Evolutionary conservation across 2,888 invertebrate genomes (phyloP), one percentile per base, ranked within the genome.

Genomic region (Acronicta aceris): DNA sequence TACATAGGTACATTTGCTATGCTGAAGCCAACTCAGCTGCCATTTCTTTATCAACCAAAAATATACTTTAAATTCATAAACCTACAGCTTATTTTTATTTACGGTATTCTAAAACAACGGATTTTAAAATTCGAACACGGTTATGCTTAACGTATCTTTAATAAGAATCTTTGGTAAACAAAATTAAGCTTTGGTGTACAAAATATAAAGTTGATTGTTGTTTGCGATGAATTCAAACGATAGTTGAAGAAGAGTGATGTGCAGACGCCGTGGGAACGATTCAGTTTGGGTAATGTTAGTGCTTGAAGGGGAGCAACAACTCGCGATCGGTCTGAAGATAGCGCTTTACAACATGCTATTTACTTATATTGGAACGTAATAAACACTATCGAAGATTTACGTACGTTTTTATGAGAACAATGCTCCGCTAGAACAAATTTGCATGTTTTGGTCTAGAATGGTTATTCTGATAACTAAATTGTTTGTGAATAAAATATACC

Each of bases 251-350:
- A 81, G 85, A 86, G 86, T 89, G 91, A 91, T 89, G 89, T 87
- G 84, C 85, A 81, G 83, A 86, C 79, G 82, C 84, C 93, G 93
- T 93, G 93, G 93, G 93, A 93, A 93, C 89, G 82, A 84, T 87
- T 83, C 82, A 81, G 88, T 88, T 89, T 85, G 79, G 85, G 89
- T 88, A 90, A 86, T 71, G 72, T 74, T 83, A 75, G 81, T 82
- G 85, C 67, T 80, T 78, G 71, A 82, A 87, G 82, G 86, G 85
- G 87, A 90, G 84, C 88, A 85, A 81, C 83, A 88, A 85, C 81
- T 76, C 57, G 81, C 76, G 91, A 91, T 92, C 75, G 74, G 83
- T 86, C 81, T 70, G 61, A 73, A 82, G 91, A 92, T 92, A 89
- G 69, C 72, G 48, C 64, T 69, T n/a, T 67, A 72, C 72, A 79